These are phyloP conservation scores for Ophioninae sp. DNA, from an alignment of 2,888 invertebrate genomes.

Conservation along the genomic window DNA sequence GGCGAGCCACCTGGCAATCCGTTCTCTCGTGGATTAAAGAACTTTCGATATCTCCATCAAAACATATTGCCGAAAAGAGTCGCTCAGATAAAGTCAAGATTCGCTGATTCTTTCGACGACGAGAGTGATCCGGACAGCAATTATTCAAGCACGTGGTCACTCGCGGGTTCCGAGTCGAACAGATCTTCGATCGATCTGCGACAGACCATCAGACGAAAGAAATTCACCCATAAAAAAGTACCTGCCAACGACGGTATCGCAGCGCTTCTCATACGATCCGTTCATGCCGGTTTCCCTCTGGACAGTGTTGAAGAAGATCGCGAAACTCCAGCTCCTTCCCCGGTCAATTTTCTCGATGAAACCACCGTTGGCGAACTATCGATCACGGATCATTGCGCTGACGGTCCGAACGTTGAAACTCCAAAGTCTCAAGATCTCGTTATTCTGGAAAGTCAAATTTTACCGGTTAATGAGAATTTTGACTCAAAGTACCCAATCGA, in stretches of 20 bases:
- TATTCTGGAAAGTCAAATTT: conserved; percentile 4
- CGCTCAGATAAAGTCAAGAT: conserved; percentile 81
- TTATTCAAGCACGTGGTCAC: conserved; percentile 71
- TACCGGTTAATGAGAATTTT: conserved; percentile 3
- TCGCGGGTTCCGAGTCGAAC: conserved; percentile 69
- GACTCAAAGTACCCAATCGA: conserved; percentile 39
- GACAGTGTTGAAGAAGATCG: conserved; percentile 76
- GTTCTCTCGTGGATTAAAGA: conserved; percentile 84
- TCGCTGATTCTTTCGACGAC: conserved; percentile 82
- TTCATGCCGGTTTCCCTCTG: conserved; percentile 77
- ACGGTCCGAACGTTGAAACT: conserved; percentile 18
- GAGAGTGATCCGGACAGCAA: conserved; percentile 79
- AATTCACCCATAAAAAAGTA: conserved; percentile 73
- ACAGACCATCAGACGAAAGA: conserved; percentile 68
- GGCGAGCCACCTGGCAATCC: conserved; percentile 82
- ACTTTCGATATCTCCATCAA: conserved; percentile 84
- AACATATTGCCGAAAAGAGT: conserved; percentile 85
- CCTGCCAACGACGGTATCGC: conserved; percentile 85
- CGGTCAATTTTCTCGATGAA: conserved; percentile 69
- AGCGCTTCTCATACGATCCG: conserved; percentile 85
- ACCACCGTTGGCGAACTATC: conserved; percentile 35
- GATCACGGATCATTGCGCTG: neutral
- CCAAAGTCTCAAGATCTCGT: neutral
- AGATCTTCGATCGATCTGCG: conserved; percentile 70
- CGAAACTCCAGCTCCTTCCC: conserved; percentile 72